Base-by-base conservation (phyloP, 2,797 vertebrate species). In the Myotis planiceps region DNA sequence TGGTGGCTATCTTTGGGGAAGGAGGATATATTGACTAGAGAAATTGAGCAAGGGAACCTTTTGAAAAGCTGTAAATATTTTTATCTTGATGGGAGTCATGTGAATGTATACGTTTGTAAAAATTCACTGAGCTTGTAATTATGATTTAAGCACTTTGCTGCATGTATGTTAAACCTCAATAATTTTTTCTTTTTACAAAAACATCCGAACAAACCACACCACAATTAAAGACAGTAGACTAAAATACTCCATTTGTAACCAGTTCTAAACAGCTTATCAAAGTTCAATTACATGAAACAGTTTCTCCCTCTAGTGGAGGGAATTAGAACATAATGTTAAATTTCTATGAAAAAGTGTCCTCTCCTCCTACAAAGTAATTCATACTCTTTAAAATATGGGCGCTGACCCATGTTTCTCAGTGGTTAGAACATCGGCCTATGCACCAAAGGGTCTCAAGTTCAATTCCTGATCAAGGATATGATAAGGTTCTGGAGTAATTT, bases 241-340 rank as follows among this genome's bases (percentile, higher is more conserved):
- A 60, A 87, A 76, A 95, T 45, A 81, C 27, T 81, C 9, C 47
- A 53, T 68, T 89, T n/a, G 23, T 87, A 63, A 88, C 60, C 14
- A 9, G 39, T 32, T 92, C 84, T 74, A 45, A 87, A 65, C 0
- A 76, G 58, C 53, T 60, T 16, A 51, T 32, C 53, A 13, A 86
- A 55, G 15, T 75, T 4, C 29, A 60, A 75, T 58, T 72, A 92
- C 68, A 27, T 72, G 63, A 89, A 83, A 92, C 1, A 47, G n/a
- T 16, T 76, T 93, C 93, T 90, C 95, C 93, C 96, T 95, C 96
- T 95, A 90, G 85, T 96, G 96, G 91, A 81, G 29, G 27, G 25
- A 79, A 23, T 42, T n/a, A 89, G 47, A 94, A 74, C 6, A 76
- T 15, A 69, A 81, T 16, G 12, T 63, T 68, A 51, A 27, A 58